Conservation (phyloP, 1,140 invertebrate genomes). For the Mya arenaria region DNA sequence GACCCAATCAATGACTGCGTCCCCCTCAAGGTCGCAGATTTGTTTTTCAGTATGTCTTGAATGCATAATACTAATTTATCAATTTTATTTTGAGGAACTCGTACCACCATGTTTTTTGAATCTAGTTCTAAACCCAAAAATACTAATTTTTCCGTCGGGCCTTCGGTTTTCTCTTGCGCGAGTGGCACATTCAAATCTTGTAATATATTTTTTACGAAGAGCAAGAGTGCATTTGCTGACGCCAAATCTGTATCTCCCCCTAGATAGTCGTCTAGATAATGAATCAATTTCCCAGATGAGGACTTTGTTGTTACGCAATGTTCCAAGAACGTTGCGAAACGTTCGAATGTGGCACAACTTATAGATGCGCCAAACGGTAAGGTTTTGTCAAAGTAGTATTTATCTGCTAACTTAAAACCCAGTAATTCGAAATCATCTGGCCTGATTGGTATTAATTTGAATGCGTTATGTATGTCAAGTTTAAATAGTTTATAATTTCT, state of each 20-base stretch:
- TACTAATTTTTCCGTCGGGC: slow-evolving; percentile 13
- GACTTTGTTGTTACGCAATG: not conserved
- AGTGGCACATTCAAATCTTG: slow-evolving; percentile 22
- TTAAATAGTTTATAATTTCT: not conserved
- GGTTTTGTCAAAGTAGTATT: slow-evolving; percentile 45
- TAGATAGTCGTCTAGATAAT: slow-evolving; percentile 38
- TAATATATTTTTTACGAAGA: not conserved
- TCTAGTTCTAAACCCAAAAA: slow-evolving; percentile 26
- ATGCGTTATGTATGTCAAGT: slow-evolving; percentile 36
- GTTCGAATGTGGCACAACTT: not conserved
- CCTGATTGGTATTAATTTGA: slow-evolving; percentile 20
- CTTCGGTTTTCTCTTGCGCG: slow-evolving; percentile 35
- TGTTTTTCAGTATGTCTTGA: not conserved
- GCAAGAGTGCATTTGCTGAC: slow-evolving; percentile 2
- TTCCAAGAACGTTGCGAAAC: slow-evolving; percentile 18
- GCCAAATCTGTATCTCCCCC: not conserved
- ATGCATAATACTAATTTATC: slow-evolving; percentile 4
- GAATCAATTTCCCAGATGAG: not conserved
- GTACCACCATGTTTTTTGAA: not conserved
- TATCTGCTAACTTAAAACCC: slow-evolving; percentile 28
- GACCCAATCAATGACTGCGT: slow-evolving; percentile 45
- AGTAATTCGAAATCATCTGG: slow-evolving; percentile 33
- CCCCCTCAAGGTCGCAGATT: not conserved
- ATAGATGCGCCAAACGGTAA: slow-evolving; percentile 14
- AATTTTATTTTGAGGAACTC: slow-evolving; percentile 5